These are phyloP conservation scores for Onychomys torridus DNA, from an alignment of 2,797 vertebrate genomes.

Conservation along the genomic window DNA sequence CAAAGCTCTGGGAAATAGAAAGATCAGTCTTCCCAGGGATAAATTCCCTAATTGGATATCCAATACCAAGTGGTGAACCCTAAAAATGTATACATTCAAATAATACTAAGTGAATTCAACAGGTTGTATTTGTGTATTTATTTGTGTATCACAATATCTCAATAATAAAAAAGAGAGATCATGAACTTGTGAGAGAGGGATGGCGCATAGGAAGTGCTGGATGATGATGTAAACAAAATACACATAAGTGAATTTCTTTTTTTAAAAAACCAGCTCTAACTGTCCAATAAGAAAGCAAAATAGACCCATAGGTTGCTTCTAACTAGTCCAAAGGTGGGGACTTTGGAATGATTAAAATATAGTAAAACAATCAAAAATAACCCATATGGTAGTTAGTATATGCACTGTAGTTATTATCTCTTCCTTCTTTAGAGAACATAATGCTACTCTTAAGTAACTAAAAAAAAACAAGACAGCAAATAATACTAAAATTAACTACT, in stretches of 20 bases:
- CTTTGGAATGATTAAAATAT: neutral
- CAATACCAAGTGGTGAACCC: neutral
- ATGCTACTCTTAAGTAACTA: neutral
- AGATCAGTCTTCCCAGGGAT: neutral
- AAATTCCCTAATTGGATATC: neutral
- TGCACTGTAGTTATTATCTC: neutral
- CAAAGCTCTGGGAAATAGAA: neutral
- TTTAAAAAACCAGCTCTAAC: neutral
- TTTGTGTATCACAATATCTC: neutral
- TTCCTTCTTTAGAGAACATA: neutral
- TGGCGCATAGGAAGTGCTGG: neutral
- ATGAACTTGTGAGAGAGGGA: neutral
- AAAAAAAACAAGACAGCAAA: neutral
- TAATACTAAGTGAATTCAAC: neutral
- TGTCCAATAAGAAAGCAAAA: neutral
- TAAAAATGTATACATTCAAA: neutral
- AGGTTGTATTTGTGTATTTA: neutral
- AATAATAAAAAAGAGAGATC: neutral
- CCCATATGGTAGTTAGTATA: too few relatives aligned
- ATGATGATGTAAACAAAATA: too few relatives aligned
- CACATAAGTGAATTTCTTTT: neutral
- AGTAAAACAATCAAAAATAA: neutral
- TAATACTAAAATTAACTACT: neutral
- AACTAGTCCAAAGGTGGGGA: neutral
- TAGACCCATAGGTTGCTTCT: too few relatives aligned